Base-by-base conservation (phyloP, 2,113 vertebrate species). In the Python bivittatus region DNA sequence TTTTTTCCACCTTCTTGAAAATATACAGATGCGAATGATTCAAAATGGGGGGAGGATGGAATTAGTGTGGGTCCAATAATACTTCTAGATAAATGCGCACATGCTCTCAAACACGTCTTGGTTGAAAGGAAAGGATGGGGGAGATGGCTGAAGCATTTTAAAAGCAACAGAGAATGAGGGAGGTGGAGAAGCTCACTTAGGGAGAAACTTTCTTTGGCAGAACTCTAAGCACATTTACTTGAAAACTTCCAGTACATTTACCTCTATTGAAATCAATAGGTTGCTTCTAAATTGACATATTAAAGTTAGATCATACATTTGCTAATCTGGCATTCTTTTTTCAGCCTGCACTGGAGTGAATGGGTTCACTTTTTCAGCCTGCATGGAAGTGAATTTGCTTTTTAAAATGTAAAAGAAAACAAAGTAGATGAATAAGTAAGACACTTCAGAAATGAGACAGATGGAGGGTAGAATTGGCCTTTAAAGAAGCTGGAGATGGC, bases 21-120 rank as follows among this genome's bases (percentile, higher is more conserved):
- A 95, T 91, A 79, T 96, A 91, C 90, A 97, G 91, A 96, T 93
- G 58, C 91, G 95, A 96, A 96, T 68, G 94, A 4, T 3, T 94
- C 56, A 90, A 95, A 95, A 92, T 15, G 0, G 23, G 42, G 56
- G 33, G 12, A 53, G 91, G 64, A 68, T 92, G 68, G 33, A 93
- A 91, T 87, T 92, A 95, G 93, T 94, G 20, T 93, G 6, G 27
- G 60, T 58, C 6, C 1, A 91, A 58, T 13, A 95, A 89, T 91
- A 84, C 29, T 95, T 90, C 53, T 83, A 93, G 27, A 91, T 61
- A 95, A 96, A 95, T 9, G 83, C 90, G 93, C 60, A 4, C 38
- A 60, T n/a, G 1, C 33, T 64, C 42, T 89, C 58, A 94, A 58
- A 92, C 44, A 1, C 42, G 29, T 54, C 89, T 93, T 90, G 44